Base-by-base conservation (phyloP, 2,888 invertebrate species). In the Mamestra brassicae region DNA sequence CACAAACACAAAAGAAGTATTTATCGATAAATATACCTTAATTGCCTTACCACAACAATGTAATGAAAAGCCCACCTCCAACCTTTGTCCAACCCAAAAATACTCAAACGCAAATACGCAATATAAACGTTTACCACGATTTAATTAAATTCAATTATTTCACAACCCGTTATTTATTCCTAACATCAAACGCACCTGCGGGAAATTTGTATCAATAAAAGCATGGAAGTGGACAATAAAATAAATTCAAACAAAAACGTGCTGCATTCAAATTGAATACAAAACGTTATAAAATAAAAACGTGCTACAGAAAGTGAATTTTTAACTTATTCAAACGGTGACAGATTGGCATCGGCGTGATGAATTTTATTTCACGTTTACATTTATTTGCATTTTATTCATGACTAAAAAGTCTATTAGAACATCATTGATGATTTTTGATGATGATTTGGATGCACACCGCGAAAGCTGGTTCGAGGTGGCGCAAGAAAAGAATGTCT, bases 301-400 rank as follows among this genome's bases (percentile, higher is more conserved):
- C 84, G 85, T 82, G 81, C 80, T 71, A 76, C 81, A 87, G 89
- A 90, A 89, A 90, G 88, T 90, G 90, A 92, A 90, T 87, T 85
- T 89, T 45, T 26, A 87, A 90, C 87, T 85, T 67, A 77, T 82
- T 71, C 87, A 87, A 91, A 90, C 85, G 85, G 85, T 89, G 88
- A 90, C 88, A 87, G 88, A 88, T 85, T 63, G 76, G 6, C 6
- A 52, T 52, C n/a, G 57, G 81, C 84, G 87, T 88, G 89, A 87
- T 86, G 81, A 87, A 85, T 90, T 91, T 92, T 89, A 88, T 89
- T 92, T 81, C 70, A 50, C 71, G 70, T 80, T 81, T 80, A 66
- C 34, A 64, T 76, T 69, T 78, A 71, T 81, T 81, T 38, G 26
- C 26, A 52, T 66, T 60, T 75, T 73, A 34, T 58, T 45, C 17